Conservation (phyloP, 1,140 invertebrate genomes). For the Prorops nasuta region DNA sequence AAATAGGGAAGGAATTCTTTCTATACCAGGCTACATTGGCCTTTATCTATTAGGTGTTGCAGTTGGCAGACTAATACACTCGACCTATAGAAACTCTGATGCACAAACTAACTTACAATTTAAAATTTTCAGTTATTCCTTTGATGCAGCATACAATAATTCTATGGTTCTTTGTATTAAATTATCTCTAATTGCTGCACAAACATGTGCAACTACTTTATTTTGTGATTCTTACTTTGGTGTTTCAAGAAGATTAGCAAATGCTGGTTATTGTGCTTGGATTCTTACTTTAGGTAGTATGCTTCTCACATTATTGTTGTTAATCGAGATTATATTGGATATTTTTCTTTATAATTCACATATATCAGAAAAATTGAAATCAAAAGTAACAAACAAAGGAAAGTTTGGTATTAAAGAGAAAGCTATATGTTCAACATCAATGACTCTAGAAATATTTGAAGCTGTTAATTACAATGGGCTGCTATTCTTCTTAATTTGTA, state of each 20-base stretch:
- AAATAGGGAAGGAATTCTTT: constrained; percentile 88
- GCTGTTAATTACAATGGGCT: constrained; percentile 75
- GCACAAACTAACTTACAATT: constrained; percentile 19
- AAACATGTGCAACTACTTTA: constrained; percentile 55
- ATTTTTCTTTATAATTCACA: constrained; percentile 18
- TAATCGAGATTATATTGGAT: constrained; percentile 57
- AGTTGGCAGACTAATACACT: constrained; percentile 63
- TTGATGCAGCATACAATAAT: constrained; percentile 33
- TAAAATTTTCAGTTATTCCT: constrained; percentile 23
- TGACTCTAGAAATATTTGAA: constrained; percentile 61
- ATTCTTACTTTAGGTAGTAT: constrained; percentile 63
- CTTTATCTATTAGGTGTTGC: constrained; percentile 76
- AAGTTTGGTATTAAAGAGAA: background rate
- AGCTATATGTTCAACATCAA: background rate
- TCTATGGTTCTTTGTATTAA: constrained; percentile 42
- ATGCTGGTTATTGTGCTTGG: constrained; percentile 75
- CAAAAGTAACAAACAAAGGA: background rate
- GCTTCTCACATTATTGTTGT: constrained; percentile 57
- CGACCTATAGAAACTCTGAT: constrained; percentile 40
- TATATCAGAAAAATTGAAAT: background rate
- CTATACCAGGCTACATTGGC: constrained; percentile 78
- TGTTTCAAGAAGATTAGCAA: constrained; percentile 72
- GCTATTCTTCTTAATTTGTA: constrained; percentile 74
- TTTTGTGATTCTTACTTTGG: constrained; percentile 53
- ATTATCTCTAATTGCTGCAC: constrained; percentile 44